Evolutionary conservation across 2,113 vertebrate species (phyloP).

Genomic region (Cathartes aura): DNA sequence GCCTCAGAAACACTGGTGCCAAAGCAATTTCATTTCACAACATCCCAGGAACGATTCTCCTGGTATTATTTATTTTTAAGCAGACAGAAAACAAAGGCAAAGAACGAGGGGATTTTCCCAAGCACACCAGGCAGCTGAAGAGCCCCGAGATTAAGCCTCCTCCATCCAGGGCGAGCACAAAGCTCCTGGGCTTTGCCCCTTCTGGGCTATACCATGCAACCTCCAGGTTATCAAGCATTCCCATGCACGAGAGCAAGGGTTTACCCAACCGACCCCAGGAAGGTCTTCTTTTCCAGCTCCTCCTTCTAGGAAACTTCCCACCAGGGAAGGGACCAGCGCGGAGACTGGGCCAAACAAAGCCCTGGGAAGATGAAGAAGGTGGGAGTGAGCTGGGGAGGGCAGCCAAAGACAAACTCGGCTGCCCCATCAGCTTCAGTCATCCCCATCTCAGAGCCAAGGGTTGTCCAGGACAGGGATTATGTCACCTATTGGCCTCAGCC

Average conservation of each 20-base stretch:
- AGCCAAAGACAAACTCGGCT: neutral
- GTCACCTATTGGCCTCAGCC: constrained; percentile 23
- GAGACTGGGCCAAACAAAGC: neutral
- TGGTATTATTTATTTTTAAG: neutral
- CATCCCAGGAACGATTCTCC: neutral
- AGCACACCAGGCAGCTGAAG: neutral
- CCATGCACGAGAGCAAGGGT: neutral
- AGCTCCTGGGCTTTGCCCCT: neutral
- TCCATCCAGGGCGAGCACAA: neutral
- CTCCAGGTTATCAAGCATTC: neutral
- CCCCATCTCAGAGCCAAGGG: neutral
- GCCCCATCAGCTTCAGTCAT: constrained; percentile 12
- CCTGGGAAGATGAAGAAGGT: constrained; percentile 32
- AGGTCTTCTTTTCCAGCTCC: neutral
- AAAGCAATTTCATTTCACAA: neutral
- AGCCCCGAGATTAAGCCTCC: neutral
- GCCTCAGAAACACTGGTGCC: neutral
- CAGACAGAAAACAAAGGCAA: neutral
- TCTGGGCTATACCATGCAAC: neutral
- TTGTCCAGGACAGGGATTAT: neutral
- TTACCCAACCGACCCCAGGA: neutral
- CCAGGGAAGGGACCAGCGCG: neutral
- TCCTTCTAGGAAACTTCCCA: constrained; percentile 40
- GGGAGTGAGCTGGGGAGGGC: constrained; percentile 5
- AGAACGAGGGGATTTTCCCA: neutral